phyloP scores from a whole-genome alignment of 2,888 invertebrate species.

The Psylliodes chrysocephalus region DNA sequence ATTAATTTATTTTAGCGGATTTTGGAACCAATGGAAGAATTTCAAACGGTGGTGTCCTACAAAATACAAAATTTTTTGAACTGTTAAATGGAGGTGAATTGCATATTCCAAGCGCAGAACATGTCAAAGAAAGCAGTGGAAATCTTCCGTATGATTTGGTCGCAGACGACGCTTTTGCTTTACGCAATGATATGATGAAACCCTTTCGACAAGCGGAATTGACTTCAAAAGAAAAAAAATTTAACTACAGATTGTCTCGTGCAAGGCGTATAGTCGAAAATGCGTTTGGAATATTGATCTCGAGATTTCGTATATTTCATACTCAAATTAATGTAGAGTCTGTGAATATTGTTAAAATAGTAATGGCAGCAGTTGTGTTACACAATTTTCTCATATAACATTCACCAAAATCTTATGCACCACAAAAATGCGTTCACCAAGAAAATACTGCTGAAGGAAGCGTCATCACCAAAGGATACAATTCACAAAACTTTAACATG shows the following conservation, averaged over 20 bases:
- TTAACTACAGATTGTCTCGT: constrained; percentile 24
- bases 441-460: constrained; percentile 4
- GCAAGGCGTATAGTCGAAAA: neutral
- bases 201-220: constrained; percentile 25
- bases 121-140: neutral
- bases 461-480: no score
- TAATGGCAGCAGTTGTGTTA: constrained; percentile 26
- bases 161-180: constrained; percentile 18
- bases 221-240: constrained; percentile 19
- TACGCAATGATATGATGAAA: constrained; percentile 17
- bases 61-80: constrained; percentile 41
- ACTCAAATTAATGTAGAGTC: constrained; percentile 22
- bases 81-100: constrained; percentile 27
- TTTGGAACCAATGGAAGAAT: constrained; percentile 48
- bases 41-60: constrained; percentile 47
- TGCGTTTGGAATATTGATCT: constrained; percentile 25
- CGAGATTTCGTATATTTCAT: constrained; percentile 26
- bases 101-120: neutral
- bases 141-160: constrained; percentile 22
- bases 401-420: constrained; percentile 3
- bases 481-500: no score
- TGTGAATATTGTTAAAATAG: constrained; percentile 12
- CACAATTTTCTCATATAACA: constrained; percentile 20
- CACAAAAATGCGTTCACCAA: constrained; percentile 1
- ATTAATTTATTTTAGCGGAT: constrained; percentile 45